Evolutionary conservation across 2,113 vertebrate species (phyloP).

Genomic region (Polypterus bichir): DNA sequence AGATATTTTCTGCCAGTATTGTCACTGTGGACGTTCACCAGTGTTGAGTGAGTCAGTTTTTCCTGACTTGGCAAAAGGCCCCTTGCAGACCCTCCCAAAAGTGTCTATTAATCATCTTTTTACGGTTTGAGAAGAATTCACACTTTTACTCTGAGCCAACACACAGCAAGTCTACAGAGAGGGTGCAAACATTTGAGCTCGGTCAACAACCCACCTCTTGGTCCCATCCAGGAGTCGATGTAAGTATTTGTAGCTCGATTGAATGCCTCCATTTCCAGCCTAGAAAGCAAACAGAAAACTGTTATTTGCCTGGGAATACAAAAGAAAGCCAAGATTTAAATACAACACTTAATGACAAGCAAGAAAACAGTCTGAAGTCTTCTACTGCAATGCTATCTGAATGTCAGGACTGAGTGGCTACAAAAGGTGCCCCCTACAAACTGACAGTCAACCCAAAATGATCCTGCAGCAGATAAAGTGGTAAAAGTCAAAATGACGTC

Average conservation of each 20-base stretch:
- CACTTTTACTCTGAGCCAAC: background rate
- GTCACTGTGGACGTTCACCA: conserved; percentile 16
- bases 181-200: background rate
- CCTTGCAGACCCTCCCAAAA: background rate
- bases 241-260: conserved; percentile 76
- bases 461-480: too few species aligned
- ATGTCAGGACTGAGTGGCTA: too few species aligned
- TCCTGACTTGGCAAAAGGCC: background rate
- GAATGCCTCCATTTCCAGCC: conserved; percentile 66
- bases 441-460: too few species aligned
- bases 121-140: background rate
- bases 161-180: background rate
- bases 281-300: conserved; percentile 25
- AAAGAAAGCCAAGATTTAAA: too few species aligned
- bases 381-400: too few species aligned
- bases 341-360: too few species aligned
- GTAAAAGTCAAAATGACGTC: too few species aligned
- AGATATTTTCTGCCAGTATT: too few species aligned
- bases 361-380: too few species aligned
- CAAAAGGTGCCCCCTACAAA: too few species aligned
- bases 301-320: too few species aligned
- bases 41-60: conserved; percentile 14
- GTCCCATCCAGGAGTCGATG: conserved; percentile 77
- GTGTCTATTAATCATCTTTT: background rate
- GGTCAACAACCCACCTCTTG: conserved; percentile 62